phyloP scores from a whole-genome alignment of 2,113 vertebrate genomes.

The Ceratotherium simum region DNA sequence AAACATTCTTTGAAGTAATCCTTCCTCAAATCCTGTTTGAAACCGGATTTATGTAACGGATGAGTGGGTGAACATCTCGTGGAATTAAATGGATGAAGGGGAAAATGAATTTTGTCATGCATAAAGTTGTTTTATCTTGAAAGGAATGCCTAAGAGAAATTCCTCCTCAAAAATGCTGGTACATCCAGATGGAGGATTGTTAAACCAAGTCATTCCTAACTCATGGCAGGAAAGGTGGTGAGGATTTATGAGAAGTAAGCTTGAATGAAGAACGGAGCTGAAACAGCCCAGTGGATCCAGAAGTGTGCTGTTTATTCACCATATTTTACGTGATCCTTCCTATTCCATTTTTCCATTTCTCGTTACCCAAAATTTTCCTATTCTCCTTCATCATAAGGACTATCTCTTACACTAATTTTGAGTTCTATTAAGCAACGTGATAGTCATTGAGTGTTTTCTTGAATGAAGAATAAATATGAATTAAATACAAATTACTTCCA shows the following conservation, averaged over 20 bases:
- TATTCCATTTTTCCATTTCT: background rate
- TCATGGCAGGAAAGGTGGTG: background rate
- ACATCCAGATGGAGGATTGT: slow-evolving; percentile 5
- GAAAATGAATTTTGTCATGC: slow-evolving; percentile 45
- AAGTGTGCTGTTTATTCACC: background rate
- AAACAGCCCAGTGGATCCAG: background rate
- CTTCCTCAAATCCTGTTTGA: slow-evolving; percentile 60
- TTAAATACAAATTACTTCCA: background rate
- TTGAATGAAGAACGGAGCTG: background rate
- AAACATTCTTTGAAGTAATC: slow-evolving; percentile 65
- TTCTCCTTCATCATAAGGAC: background rate
- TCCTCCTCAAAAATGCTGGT: background rate
- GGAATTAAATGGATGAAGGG: slow-evolving; percentile 49
- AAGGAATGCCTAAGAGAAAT: slow-evolving; percentile 45
- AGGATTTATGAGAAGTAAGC: background rate
- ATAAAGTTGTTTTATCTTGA: slow-evolving; percentile 49
- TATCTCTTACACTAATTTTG: background rate
- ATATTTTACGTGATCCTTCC: background rate
- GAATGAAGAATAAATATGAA: background rate
- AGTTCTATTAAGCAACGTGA: background rate
- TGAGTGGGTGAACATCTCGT: slow-evolving; percentile 27
- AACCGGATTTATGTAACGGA: slow-evolving; percentile 29
- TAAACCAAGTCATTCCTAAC: background rate
- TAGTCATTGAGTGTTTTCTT: background rate
- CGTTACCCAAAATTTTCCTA: background rate